Percentiles rank a stretch among this genome's conserved stretches.
Conservation (phyloP, 2,113 vertebrate species). For the Neomonachus schauinslandi region DNA sequence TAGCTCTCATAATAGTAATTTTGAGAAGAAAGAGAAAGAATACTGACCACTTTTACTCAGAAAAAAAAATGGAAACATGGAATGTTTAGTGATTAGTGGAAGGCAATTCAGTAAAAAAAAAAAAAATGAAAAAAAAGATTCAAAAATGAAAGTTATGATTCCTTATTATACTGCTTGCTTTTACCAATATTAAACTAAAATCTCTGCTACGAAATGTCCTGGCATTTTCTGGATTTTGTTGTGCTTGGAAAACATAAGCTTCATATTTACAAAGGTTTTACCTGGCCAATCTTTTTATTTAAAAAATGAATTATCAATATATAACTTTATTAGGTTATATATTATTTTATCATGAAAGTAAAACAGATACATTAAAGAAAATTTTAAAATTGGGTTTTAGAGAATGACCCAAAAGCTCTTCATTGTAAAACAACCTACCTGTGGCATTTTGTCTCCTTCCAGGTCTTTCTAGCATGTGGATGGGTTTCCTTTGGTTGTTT, state of each 20-base stretch:
- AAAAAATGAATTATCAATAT: slow-evolving; percentile 10
- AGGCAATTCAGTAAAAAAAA: background rate
- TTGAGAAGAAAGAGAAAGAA: background rate
- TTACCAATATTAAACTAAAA: background rate
- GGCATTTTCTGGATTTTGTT: background rate
- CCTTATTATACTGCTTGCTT: background rate
- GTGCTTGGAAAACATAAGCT: background rate
- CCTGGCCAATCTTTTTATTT: background rate
- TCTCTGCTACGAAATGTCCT: background rate
- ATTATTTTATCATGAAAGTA: background rate
- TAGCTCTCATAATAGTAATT: background rate
- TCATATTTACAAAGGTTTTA: slow-evolving; percentile 42
- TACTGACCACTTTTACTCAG: background rate
- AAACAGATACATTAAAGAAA: background rate
- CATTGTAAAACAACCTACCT: background rate
- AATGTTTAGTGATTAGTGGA: background rate
- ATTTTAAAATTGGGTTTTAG: background rate
- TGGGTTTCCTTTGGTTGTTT: background rate
- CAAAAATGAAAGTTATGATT: background rate
- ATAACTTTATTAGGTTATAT: background rate
- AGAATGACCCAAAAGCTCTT: background rate
- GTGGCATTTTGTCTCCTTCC: background rate
- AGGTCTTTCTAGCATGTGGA: background rate
- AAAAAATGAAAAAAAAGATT: background rate
- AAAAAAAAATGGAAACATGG: background rate